A percentile compares a stretch with the other conserved stretches of the same genome.
These are phyloP conservation scores for Erethizon dorsatum DNA, from an alignment of 2,797 vertebrate genomes.

Conservation along the genomic window DNA sequence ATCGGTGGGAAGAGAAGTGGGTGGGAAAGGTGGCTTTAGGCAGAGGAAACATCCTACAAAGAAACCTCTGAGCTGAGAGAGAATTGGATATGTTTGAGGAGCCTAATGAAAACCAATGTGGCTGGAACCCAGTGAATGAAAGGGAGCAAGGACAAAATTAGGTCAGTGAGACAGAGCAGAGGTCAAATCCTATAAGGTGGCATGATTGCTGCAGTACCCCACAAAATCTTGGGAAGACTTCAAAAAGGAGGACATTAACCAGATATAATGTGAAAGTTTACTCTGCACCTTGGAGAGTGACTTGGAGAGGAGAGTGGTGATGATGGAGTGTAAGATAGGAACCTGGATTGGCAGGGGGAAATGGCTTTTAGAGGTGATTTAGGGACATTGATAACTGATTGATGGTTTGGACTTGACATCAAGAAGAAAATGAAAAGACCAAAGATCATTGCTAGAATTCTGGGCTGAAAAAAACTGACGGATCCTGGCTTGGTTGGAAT, in stretches of 20 bases:
- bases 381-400: neutral
- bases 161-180: neutral
- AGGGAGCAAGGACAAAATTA: neutral
- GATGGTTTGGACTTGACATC: neutral
- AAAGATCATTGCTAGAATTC: neutral
- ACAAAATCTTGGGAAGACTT: neutral
- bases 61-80: neutral
- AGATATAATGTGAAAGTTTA: neutral
- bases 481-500: neutral
- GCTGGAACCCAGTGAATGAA: no score
- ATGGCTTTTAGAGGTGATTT: neutral
- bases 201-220: accelerated
- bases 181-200: neutral
- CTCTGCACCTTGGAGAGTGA: neutral
- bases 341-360: neutral
- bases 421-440: neutral
- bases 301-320: accelerated
- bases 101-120: neutral
- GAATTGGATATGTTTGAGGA: neutral
- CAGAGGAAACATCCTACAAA: neutral
- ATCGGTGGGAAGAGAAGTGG: neutral
- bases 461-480: neutral
- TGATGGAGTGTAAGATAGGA: neutral
- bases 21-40: neutral
- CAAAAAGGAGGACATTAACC: neutral